Percentiles rank a stretch among this genome's conserved stretches.
These are phyloP conservation scores for Porites divaricata DNA, from an alignment of 92 coral and sea anemone genomes.

Conservation along the genomic window DNA sequence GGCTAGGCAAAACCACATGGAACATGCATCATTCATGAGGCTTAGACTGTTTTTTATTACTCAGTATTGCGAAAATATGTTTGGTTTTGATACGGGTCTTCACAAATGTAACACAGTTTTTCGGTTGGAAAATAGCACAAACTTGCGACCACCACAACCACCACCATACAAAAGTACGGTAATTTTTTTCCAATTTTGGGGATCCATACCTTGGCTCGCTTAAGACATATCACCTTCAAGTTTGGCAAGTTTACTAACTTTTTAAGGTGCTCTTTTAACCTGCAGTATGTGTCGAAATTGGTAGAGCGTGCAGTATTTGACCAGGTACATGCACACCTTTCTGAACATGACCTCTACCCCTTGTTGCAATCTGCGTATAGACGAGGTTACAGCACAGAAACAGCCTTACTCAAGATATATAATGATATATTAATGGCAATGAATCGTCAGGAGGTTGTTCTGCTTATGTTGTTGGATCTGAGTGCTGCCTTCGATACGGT, in stretches of 20 bases:
- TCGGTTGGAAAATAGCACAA: constrained; percentile 6
- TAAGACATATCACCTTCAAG: background rate
- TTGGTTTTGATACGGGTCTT: constrained; percentile 10
- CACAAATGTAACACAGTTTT: constrained; percentile 10
- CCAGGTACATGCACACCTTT: too few relatives aligned
- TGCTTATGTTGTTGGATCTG: too few relatives aligned
- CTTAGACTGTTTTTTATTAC: background rate
- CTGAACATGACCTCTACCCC: too few relatives aligned
- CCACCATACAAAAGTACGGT: constrained; percentile 1
- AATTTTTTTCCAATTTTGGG: constrained; percentile 2
- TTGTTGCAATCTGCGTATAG: too few relatives aligned
- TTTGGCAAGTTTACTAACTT: background rate
- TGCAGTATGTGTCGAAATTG: too few relatives aligned
- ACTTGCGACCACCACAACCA: background rate
- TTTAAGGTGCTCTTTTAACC: background rate
- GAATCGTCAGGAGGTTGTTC: too few relatives aligned
- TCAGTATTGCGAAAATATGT: background rate
- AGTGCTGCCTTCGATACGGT: too few relatives aligned
- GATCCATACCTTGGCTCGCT: constrained; percentile 4
- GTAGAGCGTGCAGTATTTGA: too few relatives aligned
- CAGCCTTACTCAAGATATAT: too few relatives aligned
- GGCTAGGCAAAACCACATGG: constrained; percentile 1
- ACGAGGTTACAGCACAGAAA: too few relatives aligned
- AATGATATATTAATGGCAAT: too few relatives aligned
- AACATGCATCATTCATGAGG: background rate